phyloP scores from a whole-genome alignment of 2,888 invertebrate species.

The Gerris lacustris region DNA sequence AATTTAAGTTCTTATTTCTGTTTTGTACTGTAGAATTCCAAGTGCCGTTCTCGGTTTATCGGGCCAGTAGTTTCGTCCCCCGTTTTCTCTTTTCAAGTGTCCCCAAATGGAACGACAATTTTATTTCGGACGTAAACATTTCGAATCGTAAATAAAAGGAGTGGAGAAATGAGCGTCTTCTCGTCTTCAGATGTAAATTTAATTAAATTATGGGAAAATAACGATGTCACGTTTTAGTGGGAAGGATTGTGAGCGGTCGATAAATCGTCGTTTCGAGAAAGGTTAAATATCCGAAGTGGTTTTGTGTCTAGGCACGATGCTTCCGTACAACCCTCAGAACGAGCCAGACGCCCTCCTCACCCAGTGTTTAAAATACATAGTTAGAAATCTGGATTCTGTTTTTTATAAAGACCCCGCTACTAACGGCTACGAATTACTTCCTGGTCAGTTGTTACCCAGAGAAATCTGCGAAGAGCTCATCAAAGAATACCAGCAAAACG shows the following conservation, averaged over 20 bases:
- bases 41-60: no score
- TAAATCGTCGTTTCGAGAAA: slow-evolving; percentile 1
- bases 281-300: neutral
- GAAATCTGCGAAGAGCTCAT: slow-evolving; percentile 61
- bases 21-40: no score
- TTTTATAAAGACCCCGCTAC: slow-evolving; percentile 41
- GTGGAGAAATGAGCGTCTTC: neutral
- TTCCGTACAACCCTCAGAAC: slow-evolving; percentile 17
- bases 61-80: neutral
- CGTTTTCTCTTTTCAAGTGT: neutral
- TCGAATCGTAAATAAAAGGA: neutral
- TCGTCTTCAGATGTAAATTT: neutral
- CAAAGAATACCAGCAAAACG: slow-evolving; percentile 43
- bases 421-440: slow-evolving; percentile 43
- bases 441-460: slow-evolving; percentile 52
- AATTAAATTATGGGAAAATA: neutral
- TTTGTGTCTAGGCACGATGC: neutral
- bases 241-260: neutral
- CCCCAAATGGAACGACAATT: neutral
- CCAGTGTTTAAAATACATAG: slow-evolving; percentile 50
- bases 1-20: neutral
- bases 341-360: slow-evolving; percentile 50
- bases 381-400: slow-evolving; percentile 50
- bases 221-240: neutral
- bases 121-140: neutral